Evolutionary conservation across 2,797 vertebrate genomes (phyloP).

Genomic region (Emydoidea blandingii): DNA sequence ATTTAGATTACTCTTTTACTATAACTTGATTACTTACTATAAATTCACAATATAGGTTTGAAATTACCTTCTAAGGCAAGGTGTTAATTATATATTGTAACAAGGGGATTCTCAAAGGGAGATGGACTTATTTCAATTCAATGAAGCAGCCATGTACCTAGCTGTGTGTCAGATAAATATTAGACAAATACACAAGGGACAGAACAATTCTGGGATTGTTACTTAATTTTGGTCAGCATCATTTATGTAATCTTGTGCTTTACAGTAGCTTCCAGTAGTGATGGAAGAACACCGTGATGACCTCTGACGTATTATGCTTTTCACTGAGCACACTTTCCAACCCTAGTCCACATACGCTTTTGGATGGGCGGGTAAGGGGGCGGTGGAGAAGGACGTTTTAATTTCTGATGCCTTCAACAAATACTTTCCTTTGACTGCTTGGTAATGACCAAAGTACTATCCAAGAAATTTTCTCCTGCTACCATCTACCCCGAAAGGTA

Average conservation of each 20-base stretch:
- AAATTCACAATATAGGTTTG: not conserved
- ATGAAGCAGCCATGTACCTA: not conserved
- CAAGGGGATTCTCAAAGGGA: not conserved
- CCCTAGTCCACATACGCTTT: accelerated
- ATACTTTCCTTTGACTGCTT: not conserved
- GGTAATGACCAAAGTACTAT: not conserved
- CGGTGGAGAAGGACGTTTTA: not conserved
- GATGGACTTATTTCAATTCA: not conserved
- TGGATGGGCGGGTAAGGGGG: not conserved
- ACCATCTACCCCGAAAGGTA: not conserved
- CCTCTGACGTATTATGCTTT: not conserved
- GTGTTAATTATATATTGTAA: conserved; percentile 1
- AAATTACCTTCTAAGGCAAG: not conserved
- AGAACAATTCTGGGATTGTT: not conserved
- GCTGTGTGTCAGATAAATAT: not conserved
- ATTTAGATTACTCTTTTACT: not conserved
- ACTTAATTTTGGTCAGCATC: not conserved
- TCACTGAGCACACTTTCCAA: not conserved
- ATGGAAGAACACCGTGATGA: not conserved
- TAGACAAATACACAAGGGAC: not conserved
- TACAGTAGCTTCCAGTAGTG: not conserved
- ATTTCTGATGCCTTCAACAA: not conserved
- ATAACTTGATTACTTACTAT: not conserved
- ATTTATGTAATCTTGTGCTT: not conserved
- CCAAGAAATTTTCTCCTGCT: not conserved